Evolutionary conservation across 2,888 invertebrate genomes (phyloP), one percentile per base, ranked within the genome.

Genomic region (Globia sparganii): DNA sequence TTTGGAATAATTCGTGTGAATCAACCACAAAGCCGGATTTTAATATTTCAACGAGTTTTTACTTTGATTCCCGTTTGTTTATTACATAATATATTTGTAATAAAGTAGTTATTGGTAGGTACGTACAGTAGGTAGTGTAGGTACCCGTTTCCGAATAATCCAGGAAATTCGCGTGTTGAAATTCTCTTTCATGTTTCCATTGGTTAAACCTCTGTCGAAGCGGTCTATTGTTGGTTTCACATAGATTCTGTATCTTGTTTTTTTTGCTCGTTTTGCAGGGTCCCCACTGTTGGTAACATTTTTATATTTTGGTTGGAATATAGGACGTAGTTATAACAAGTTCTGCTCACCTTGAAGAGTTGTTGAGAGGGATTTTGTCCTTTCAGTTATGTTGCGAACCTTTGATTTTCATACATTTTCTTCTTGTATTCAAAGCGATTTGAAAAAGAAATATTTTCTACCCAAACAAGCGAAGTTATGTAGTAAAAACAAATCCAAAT

Each of bases 111-210:
- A 83, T 80, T 78, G 11, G 25, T 74, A 73, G 21, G 21, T 49
- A 21, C 21, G 21, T 21, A 49, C 49, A 56, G 53, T 56, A n/a
- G 25, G 25, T 21, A 53, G 2, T 46, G 73, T 81, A 15, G 87
- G 84, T 86, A 90, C 87, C 84, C 88, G 88, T 85, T 89, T 79
- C 83, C 86, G 85, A 92, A 91, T 92, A 92, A 91, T 91, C 91
- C 89, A 82, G 80, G 83, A 90, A 86, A 89, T 91, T 88, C 87
- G 86, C 88, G 86, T 87, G 88, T 84, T 84, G 89, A 91, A 90
- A 90, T 91, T 90, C 91, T 88, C 91, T 92, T 92, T 92, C 91
- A 91, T 92, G 92, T 93, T 91, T 90, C 86, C 89, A 89, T 91
- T 87, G 87, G 88, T 89, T 90, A 91, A 91, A 89, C 87, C 89